A percentile compares a stretch with the other conserved stretches of the same genome.
Evolutionary conservation across 2,113 vertebrate genomes (phyloP).

Genomic region (Lophura nycthemera): DNA sequence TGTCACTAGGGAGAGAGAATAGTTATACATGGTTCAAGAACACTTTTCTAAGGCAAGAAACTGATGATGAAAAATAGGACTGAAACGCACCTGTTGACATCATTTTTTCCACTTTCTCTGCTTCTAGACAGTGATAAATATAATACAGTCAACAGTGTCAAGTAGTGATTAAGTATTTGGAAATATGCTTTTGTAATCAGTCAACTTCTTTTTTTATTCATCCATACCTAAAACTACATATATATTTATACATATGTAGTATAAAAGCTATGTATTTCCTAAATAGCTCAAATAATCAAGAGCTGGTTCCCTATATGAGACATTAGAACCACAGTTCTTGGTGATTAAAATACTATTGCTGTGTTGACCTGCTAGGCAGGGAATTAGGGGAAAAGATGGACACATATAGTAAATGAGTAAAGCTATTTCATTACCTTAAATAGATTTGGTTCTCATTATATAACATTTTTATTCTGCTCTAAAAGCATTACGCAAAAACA

Average conservation of each 20-base stretch:
- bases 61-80: not conserved
- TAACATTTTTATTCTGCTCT: conserved; percentile 11
- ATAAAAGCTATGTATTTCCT: not conserved
- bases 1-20: conserved; percentile 5
- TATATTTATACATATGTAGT: not conserved
- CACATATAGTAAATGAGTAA: not conserved
- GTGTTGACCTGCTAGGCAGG: not conserved
- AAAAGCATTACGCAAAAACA: not conserved
- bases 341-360: not conserved
- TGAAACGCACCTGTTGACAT: not conserved
- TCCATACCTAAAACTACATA: not conserved
- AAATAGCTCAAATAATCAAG: not conserved
- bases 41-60: not conserved
- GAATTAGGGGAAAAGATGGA: not conserved
- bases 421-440: not conserved
- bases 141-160: not conserved
- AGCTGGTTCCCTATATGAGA: not conserved
- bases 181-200: not conserved
- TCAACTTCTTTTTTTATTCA: not conserved
- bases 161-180: not conserved
- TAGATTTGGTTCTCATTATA: not conserved
- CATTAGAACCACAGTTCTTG: not conserved
- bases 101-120: conserved; percentile 7
- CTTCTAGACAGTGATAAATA: conserved; percentile 28
- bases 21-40: not conserved